Base-by-base conservation (phyloP, 2,797 vertebrate genomes). In the Pseudochirops cupreus region DNA sequence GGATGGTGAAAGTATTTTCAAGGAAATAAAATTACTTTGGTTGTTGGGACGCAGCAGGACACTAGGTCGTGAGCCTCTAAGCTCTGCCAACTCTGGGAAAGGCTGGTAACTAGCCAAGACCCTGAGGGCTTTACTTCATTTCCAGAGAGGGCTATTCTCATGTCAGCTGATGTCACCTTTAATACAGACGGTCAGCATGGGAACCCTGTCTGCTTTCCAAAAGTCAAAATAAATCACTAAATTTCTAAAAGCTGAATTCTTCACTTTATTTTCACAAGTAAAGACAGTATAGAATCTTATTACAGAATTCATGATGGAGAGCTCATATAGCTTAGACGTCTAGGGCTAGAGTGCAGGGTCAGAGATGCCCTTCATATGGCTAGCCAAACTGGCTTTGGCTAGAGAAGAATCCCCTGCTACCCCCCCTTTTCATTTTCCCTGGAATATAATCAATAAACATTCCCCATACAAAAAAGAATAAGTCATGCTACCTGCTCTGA, bases 21-120 rank as follows among this genome's bases (percentile, higher is more conserved):
- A 95, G 96, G 94, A 97, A 96, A 97, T 95, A 57, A 95, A 97
- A 97, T 97, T 93, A 97, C 82, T 93, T 2, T 54, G 5, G 50
- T 31, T 95, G 10, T 56, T 95, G 96, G 92, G 59, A 95, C 94
- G 91, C 39, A 56, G 28, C 31, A 90, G 94, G 67, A 18, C 87
- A 90, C 56, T 53, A 91, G 94, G 93, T 97, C 96, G 97, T 95
- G 90, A 94, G 90, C 62, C 92, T 91, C 53, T 29, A 90, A 74
- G 55, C 50, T 54, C 55, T 96, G 67, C 31, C 52, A 91, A 0
- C 52, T 96, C 58, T 91, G n/a, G 46, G 50, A 59, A 93, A 10
- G 33, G 50, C 93, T 14, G 16, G 24, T 24, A 93, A 29, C 55
- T 82, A 24, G 24, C 90, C 54, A 54, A 57, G 90, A 90, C 26